Evolutionary conservation across 2,113 vertebrate species (phyloP), one percentile per base, ranked within the genome.

Genomic region (Rostratula benghalensis): DNA sequence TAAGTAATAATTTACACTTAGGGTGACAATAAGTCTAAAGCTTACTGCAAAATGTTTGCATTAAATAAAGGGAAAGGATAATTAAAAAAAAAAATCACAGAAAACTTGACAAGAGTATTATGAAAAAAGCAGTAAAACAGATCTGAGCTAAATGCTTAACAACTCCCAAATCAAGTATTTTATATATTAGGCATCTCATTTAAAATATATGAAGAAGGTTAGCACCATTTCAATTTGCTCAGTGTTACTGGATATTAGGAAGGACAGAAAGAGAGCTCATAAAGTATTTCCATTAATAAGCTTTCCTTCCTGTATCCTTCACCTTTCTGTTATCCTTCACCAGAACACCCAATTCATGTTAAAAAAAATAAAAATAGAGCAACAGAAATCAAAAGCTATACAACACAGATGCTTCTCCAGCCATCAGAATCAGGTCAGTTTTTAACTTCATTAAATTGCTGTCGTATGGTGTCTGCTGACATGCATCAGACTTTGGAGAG

Each of bases 381-480:
- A 86, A 74, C 51, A 95, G 48, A 75, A 97, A 97, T 97, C 94
- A 96, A 97, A 97, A 94, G 93, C 87, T 94, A 43, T 91, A 53
- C 68, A 95, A 94, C 88, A 94, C 96, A 96, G 95, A 95, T 89
- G 81, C 94, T 97, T 94, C 65, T 96, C 95, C 91, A 96, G 97
- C 91, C 95, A 96, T 98, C 98, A 98, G 98, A 98, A 97, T 96
- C 95, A 96, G 98, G 98, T 98, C 98, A 98, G 98, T 98, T 99
- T 99, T 99, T 98, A 99, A 99, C 98, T 99, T 99, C 98, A 99
- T 99, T 99, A 99, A 99, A 98, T 98, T 98, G 97, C 98, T 98
- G 98, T 98, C 98, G 97, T 98, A 98, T 98, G 98, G 98, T 97
- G 98, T 98, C 98, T 98, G 98, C 98, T 99, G 99, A 99, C 98